Base-by-base conservation (phyloP, 2,113 vertebrate species). In the Anarhynchus alexandrinus region DNA sequence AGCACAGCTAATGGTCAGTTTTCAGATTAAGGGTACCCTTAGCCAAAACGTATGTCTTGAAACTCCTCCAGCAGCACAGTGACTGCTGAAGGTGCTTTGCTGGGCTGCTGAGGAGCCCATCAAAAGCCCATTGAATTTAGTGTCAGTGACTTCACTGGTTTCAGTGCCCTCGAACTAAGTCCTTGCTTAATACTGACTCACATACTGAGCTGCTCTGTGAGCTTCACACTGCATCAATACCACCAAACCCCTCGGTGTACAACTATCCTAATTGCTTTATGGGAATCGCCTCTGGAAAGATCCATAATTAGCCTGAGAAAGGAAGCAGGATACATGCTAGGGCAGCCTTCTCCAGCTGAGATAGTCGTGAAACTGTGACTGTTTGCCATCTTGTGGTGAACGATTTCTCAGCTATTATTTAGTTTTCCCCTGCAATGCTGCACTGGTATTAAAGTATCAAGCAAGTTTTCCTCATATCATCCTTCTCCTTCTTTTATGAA, bases 341-440 rank as follows among this genome's bases (percentile, higher is more conserved):
- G 43, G 6, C 70, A 94, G 42, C 26, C n/a, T 79, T 83, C 34
- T 54, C 34, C 55, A 59, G 17, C n/a, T 64, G 43, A 95, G 36
- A 58, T 3, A 25, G 54, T 84, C 51, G 32, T 88, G 76, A 82
- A 78, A 93, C n/a, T 91, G 49, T 76, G 85, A 74, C 79, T 78
- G 84, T 81, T 97, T 95, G 93, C 90, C 94, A 91, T 86, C 96
- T 96, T 96, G 93, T 86, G 83, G 95, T 69, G 59, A 96, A 78
- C 5, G 4, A 54, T 49, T 91, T 91, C 79, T 92, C 71, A 91
- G 52, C 16, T 79, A 20, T 71, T 13, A 10, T 64, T 64, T 42
- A 42, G 40, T 86, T 82, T 92, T 86, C 42, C 51, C 25, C 38
- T 47, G 38, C 57, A 86, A 74, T 69, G 55, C 40, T 66, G 55